Conservation (phyloP, 2,888 invertebrate species). For the Mongoloraphidia duomilia region DNA sequence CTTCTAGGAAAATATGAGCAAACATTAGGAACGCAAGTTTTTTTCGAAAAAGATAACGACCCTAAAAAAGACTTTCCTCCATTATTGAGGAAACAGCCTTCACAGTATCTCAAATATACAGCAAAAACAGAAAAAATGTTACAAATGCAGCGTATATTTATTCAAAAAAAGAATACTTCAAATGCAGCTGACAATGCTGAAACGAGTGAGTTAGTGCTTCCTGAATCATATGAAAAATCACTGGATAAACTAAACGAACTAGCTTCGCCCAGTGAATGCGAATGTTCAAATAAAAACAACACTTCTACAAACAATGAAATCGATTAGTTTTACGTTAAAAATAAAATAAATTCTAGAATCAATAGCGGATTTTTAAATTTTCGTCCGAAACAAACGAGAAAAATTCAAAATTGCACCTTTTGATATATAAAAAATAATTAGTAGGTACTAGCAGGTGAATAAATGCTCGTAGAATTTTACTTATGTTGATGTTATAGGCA, state of each 20-base stretch:
- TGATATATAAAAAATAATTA: no score
- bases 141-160: slow-evolving; percentile 1
- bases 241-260: background rate
- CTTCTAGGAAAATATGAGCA: slow-evolving; percentile 51
- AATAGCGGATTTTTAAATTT: no score
- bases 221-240: background rate
- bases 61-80: slow-evolving; percentile 15
- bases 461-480: no score
- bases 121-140: slow-evolving; percentile 4
- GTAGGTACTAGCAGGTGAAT: no score
- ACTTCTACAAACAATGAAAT: no score
- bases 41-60: slow-evolving; percentile 49
- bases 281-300: no score
- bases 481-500: no score
- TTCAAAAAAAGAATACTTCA: background rate
- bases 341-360: no score
- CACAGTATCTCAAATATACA: background rate
- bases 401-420: no score
- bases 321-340: no score
- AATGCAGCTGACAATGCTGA: background rate
- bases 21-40: slow-evolving; percentile 55
- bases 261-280: no score
- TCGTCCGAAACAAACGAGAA: no score
- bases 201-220: background rate
- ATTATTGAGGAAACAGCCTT: background rate